A percentile compares a stretch with the other conserved stretches of the same genome.
Evolutionary conservation across 2,797 vertebrate species (phyloP).

Genomic region (Phoxinus dragarum): DNA sequence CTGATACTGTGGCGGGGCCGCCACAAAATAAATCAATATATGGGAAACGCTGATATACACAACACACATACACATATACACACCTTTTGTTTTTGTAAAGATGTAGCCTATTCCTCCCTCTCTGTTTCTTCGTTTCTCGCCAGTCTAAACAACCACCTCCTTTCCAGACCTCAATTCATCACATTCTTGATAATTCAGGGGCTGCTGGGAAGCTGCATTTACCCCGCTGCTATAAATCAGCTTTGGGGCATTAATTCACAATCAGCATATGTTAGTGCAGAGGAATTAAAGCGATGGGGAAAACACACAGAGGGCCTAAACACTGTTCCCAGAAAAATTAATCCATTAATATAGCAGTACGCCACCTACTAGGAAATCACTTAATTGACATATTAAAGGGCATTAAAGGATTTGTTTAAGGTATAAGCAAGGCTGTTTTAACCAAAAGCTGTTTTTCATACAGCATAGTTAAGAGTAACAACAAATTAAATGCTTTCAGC

Average conservation of each 20-base stretch:
- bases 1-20: too few relatives aligned
- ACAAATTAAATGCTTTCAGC: not conserved
- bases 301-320: not conserved
- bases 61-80: not conserved
- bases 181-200: slow-evolving; percentile 12
- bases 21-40: too few relatives aligned
- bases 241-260: slow-evolving; percentile 31
- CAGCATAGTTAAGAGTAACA: not conserved
- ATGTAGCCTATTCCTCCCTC: not conserved
- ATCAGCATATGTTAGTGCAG: slow-evolving; percentile 43
- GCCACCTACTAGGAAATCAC: not conserved
- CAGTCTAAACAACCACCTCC: not conserved
- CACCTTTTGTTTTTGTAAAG: not conserved
- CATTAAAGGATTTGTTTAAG: slow-evolving; percentile 10
- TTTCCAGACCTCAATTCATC: slow-evolving; percentile 16
- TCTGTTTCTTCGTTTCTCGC: slow-evolving; percentile 11
- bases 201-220: slow-evolving; percentile 36
- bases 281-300: slow-evolving; percentile 23
- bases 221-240: slow-evolving; percentile 33
- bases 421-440: not conserved
- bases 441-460: not conserved
- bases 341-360: not conserved
- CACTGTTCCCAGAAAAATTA: not conserved
- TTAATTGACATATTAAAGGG: slow-evolving; percentile 6
- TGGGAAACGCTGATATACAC: not conserved